Evolutionary conservation across 2,113 vertebrate species (phyloP), one percentile per base, ranked within the genome.

Genomic region (Microcebus jonahi): DNA sequence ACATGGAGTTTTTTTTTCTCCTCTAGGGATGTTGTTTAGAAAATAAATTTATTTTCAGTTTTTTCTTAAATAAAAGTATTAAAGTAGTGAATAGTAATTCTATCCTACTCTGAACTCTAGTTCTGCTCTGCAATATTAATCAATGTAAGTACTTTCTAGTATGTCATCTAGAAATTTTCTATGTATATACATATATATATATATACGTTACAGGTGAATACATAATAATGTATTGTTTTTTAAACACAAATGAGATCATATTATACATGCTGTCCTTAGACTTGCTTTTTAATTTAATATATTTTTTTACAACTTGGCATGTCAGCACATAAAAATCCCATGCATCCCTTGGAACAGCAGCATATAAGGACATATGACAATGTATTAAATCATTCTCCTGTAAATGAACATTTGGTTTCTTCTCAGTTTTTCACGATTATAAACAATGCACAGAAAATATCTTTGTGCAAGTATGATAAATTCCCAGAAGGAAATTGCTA

Each of bases 321-420:
- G n/a, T 81, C 45, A 90, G 21, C 57, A 85, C 59, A 85, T 94
- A 91, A 88, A 96, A 93, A 45, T 93, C 18, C 81, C 59, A 88
- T 45, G 55, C 50, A 88, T 57, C 85, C n/a, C 67, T 83, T 85
- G 23, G 61, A 70, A 81, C 11, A 63, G 36, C 15, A 59, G 10
- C 18, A 67, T 67, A 3, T 83, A 75, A 82, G 18, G 39, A 95
- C 81, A 67, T 27, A 29, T 2, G 27, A 53, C 29, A 79, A 27
- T 25, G 75, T 84, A 70, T 79, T 88, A 59, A 97, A 71, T 8
- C 53, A 76, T 90, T 65, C 85, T 88, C 67, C 73, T 80, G 5
- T 76, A 59, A 94, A 90, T 83, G 25, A 27, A 42, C 53, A 50
- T 81, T 63, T 75, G 76, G n/a, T 9, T 45, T 50, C 53, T 65